A percentile compares a stretch with the other conserved stretches of the same genome.
These are phyloP conservation scores for Myrmophylax atrothorax DNA, from an alignment of 2,113 vertebrate genomes.

Conservation along the genomic window DNA sequence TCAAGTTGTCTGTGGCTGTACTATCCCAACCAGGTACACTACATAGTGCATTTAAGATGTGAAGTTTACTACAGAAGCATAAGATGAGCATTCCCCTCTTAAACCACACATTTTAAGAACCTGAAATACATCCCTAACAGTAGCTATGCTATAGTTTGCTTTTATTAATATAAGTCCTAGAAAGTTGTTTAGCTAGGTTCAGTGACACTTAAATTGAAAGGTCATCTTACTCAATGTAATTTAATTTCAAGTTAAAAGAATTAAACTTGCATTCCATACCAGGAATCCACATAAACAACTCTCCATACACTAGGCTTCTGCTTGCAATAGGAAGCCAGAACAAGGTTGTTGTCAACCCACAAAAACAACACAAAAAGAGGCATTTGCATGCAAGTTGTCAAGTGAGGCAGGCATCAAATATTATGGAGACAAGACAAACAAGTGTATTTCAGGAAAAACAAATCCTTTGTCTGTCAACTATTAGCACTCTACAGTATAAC, in stretches of 20 bases:
- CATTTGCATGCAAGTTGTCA: slow-evolving; percentile 5
- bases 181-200: neutral
- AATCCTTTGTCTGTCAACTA: neutral
- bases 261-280: slow-evolving; percentile 10
- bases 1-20: neutral
- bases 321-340: neutral
- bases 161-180: neutral
- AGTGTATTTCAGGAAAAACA: slow-evolving; percentile 24
- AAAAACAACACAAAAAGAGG: slow-evolving; percentile 23
- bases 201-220: neutral
- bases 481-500: neutral
- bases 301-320: neutral
- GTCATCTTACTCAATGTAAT: neutral
- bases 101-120: neutral
- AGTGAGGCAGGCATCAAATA: neutral
- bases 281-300: slow-evolving; percentile 37
- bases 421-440: slow-evolving; percentile 44
- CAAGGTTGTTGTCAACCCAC: neutral
- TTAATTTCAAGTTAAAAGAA: slow-evolving; percentile 13
- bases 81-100: neutral
- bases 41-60: neutral
- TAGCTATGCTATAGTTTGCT: neutral
- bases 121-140: neutral
- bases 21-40: neutral
- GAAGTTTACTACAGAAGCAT: neutral